Percentiles rank a stretch among this genome's conserved stretches.
These are phyloP conservation scores for Melanitta fusca DNA, from an alignment of 2,797 vertebrate species.

Conservation along the genomic window DNA sequence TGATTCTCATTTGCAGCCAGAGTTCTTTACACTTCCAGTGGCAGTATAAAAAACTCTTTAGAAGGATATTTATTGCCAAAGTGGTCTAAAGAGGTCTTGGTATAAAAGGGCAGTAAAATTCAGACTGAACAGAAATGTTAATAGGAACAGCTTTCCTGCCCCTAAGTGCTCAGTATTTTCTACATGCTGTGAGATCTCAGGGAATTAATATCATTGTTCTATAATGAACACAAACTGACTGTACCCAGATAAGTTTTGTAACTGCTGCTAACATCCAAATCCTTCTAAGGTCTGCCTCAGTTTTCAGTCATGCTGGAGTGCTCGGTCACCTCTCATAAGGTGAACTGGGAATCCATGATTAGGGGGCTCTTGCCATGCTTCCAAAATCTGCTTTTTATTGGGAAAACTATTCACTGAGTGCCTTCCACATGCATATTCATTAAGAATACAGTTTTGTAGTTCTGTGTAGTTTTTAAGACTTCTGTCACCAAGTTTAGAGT, in stretches of 20 bases:
- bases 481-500: not conserved
- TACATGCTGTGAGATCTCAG: not conserved
- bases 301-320: not conserved
- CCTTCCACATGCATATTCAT: not conserved
- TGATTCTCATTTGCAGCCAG: constrained; percentile 23
- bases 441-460: not conserved
- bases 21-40: constrained; percentile 23
- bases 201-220: not conserved
- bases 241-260: not conserved
- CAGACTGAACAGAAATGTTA: constrained; percentile 11
- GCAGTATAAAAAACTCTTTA: constrained; percentile 10
- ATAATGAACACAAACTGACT: not conserved
- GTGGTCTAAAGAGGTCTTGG: not conserved
- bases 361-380: not conserved
- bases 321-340: not conserved
- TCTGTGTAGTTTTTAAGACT: not conserved
- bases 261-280: not conserved
- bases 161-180: constrained; percentile 21
- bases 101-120: constrained; percentile 44
- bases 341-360: not conserved
- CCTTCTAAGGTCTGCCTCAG: not conserved
- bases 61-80: constrained; percentile 30
- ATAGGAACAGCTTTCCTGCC: constrained; percentile 5
- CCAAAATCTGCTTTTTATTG: not conserved
- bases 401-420: not conserved